Evolutionary conservation across 1,140 invertebrate species (phyloP), one percentile per base, ranked within the genome.

Genomic region (Helicoverpa armigera): DNA sequence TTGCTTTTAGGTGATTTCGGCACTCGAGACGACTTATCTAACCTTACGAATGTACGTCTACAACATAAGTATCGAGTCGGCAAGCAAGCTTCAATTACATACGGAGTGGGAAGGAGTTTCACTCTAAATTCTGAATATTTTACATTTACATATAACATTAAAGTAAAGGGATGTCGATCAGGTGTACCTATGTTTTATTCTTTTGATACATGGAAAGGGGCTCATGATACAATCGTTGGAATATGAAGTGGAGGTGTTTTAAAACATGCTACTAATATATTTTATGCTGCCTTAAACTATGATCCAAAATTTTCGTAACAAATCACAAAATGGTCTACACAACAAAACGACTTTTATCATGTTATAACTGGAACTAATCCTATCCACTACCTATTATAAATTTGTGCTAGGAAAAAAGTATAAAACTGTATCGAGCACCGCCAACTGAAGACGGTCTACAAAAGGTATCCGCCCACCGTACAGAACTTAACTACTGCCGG

Each of bases 1-100:
- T 84, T 83, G 84, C 84, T 88, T 85, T 87, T 74, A 87, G 80
- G 61, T 72, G 69, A 80, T 80, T 84, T 76, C 70, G 60, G 53
- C 72, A 74, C 54, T 76, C 70, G 54, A 76, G 60, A 67, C 65
- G 56, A 73, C 70, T 76, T 70, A 83, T 73, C 65, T 77, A 77
- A 76, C 77, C 50, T 77, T 65, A 77, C 48, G 58, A 75, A 75
- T 75, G 56, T 75, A 75, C 53, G 54, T 35, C 72, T 74, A 74
- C 53, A 74, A 60, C 35, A 61, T 51, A 73, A 73, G 70, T 73
- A 73, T 73, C 70, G 51, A 60, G 58, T 50, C 58, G 56, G 31
- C 56, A 61, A 61, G 73, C 56, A 18, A 60, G 56, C 54, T 63
- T 75, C 73, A 75, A 75, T 75, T 50, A 60, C 14, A 75, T 11